Evolutionary conservation across 92 coral and sea anemone genomes (phyloP).

Genomic region (Porites divaricata): DNA sequence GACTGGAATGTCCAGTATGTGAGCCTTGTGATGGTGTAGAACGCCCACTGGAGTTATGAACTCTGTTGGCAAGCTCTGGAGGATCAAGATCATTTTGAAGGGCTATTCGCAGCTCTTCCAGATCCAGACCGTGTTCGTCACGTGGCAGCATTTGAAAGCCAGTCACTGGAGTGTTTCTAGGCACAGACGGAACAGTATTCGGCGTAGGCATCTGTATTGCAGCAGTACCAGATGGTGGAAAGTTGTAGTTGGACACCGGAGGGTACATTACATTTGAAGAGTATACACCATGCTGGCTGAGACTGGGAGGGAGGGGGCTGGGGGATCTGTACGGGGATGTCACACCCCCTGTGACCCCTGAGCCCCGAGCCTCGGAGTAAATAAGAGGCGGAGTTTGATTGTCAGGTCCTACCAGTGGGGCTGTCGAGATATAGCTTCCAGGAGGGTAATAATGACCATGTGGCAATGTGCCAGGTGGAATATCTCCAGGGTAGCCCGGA

Average conservation of each 20-base stretch:
- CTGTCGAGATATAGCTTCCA: slow-evolving; percentile 13
- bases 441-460: slow-evolving; percentile 10
- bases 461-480: slow-evolving; percentile 27
- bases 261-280: slow-evolving; percentile 36
- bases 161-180: slow-evolving; percentile 59
- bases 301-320: slow-evolving; percentile 23
- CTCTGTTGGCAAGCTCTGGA: slow-evolving; percentile 1
- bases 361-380: slow-evolving; percentile 33
- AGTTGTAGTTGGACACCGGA: slow-evolving; percentile 16
- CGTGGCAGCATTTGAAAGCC: slow-evolving; percentile 28
- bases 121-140: slow-evolving; percentile 44
- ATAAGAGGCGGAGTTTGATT: neutral
- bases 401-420: slow-evolving; percentile 12
- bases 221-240: slow-evolving; percentile 5
- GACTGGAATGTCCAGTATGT: slow-evolving; percentile 64
- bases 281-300: slow-evolving; percentile 28
- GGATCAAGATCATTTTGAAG: slow-evolving; percentile 60
- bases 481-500: slow-evolving; percentile 23
- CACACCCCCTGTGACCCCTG: slow-evolving; percentile 14
- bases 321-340: slow-evolving; percentile 38
- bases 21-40: slow-evolving; percentile 59
- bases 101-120: slow-evolving; percentile 62
- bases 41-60: slow-evolving; percentile 48
- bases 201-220: slow-evolving; percentile 31
- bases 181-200: slow-evolving; percentile 38